Base-by-base conservation (phyloP, 2,797 vertebrate species). In the Acrocephalus scirpaceus region DNA sequence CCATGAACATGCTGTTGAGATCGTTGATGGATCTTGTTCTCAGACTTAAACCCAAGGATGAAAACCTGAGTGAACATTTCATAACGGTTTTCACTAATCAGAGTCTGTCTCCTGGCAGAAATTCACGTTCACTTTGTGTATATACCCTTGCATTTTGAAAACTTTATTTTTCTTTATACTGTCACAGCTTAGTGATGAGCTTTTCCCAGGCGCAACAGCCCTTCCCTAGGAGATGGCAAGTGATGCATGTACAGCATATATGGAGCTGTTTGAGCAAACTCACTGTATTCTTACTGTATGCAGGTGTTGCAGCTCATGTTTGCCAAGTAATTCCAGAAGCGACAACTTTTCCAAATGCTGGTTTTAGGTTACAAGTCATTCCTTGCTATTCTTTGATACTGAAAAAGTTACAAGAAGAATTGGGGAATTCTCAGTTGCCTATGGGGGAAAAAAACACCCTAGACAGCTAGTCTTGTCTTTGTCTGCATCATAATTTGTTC, bases 91-190 rank as follows among this genome's bases (percentile, higher is more conserved):
- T 75, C 69, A 72, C 30, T 82, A 79, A 57, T 47, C 9, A 29
- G 70, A 61, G 36, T 74, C 22, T 0, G 2, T 86, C 76, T 96
- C 76, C 94, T 95, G 94, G 95, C 95, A 95, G 95, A 96, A 97
- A 95, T 75, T 97, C 95, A 90, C 12, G 14, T 30, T 91, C 86
- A 61, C 82, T 80, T 74, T 65, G 44, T 80, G 27, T 71, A 57
- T 71, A 57, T 86, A 60, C 13, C 29, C 27, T 77, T 89, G 79
- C 80, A 48, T 94, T 95, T 82, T 78, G 56, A 32, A 48, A 60
- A 34, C 23, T 62, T 40, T 13, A 6, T 42, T 84, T 86, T 69
- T 45, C 42, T 17, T 4, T 44, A 26, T 81, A 6, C 22, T 47
- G 23, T 58, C 66, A 86, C 36, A 74, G 5, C 38, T 66, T 61